These are phyloP conservation scores for Oedothorax gibbosus DNA, from an alignment of 1,140 invertebrate genomes.

Conservation along the genomic window DNA sequence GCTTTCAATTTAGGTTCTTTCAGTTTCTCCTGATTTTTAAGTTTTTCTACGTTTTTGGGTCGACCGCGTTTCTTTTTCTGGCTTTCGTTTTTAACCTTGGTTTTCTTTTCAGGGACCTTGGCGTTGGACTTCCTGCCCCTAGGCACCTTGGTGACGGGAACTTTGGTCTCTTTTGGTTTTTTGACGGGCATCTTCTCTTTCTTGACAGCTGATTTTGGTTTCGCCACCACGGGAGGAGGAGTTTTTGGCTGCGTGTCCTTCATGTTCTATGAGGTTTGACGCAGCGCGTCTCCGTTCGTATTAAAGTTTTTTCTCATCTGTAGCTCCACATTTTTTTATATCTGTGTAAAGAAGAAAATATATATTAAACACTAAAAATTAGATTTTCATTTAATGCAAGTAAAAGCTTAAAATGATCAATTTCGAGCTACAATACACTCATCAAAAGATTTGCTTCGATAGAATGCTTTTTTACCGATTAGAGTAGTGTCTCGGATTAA, in stretches of 20 bases:
- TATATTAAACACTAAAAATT: too few relatives aligned
- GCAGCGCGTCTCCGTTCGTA: background rate
- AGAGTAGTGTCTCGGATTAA: too few relatives aligned
- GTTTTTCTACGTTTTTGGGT: constrained; percentile 35
- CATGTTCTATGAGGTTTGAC: constrained; percentile 20
- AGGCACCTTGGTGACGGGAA: background rate
- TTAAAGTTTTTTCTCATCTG: too few relatives aligned
- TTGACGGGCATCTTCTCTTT: constrained; percentile 49
- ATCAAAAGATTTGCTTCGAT: too few relatives aligned
- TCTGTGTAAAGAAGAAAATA: too few relatives aligned
- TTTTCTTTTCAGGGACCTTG: constrained; percentile 24
- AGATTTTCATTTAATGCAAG: too few relatives aligned
- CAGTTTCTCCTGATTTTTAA: constrained; percentile 16
- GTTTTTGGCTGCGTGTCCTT: constrained; percentile 36
- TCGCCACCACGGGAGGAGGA: constrained; percentile 1
- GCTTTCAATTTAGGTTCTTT: constrained; percentile 32
- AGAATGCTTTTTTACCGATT: too few relatives aligned
- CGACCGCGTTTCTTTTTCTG: constrained; percentile 34
- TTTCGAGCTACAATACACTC: too few relatives aligned
- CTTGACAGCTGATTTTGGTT: constrained; percentile 33
- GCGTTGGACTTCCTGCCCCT: constrained; percentile 2
- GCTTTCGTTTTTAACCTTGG: constrained; percentile 4
- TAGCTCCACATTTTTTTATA: too few relatives aligned
- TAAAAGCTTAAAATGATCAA: too few relatives aligned
- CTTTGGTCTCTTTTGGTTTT: constrained; percentile 39